A percentile compares a stretch with the other conserved stretches of the same genome.
phyloP scores from a whole-genome alignment of 2,113 vertebrate species.

The Xiphophorus hellerii region DNA sequence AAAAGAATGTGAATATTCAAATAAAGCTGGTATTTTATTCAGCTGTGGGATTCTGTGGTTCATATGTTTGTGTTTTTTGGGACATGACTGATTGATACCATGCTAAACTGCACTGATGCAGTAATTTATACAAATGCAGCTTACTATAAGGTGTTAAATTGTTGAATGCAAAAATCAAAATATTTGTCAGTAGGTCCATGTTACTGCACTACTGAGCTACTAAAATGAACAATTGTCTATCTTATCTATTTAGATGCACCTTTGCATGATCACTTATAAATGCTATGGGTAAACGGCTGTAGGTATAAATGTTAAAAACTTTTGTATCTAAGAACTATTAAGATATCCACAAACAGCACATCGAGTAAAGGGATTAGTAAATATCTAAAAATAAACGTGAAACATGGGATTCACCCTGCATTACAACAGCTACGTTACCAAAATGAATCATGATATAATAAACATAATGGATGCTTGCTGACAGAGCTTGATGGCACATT shows the following conservation, averaged over 20 bases:
- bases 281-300: neutral
- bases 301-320: neutral
- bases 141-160: neutral
- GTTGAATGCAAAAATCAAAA: neutral
- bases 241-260: too few relatives aligned
- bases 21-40: too few relatives aligned
- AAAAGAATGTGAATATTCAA: too few relatives aligned
- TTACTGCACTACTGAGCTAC: too few relatives aligned
- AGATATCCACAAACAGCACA: neutral
- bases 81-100: too few relatives aligned
- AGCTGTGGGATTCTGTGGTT: too few relatives aligned
- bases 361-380: neutral
- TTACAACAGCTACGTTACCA: neutral
- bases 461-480: slow-evolving; percentile 40
- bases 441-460: slow-evolving; percentile 28
- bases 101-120: neutral
- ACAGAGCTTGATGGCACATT: slow-evolving; percentile 50
- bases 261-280: neutral
- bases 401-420: neutral
- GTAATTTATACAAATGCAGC: neutral
- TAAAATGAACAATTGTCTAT: too few relatives aligned
- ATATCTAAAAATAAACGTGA: neutral
- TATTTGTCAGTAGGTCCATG: neutral
- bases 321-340: neutral
- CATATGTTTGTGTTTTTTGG: too few relatives aligned